Conservation (phyloP, 64 coral and sea anemone species). For the Dendronephthya gigantea region DNA sequence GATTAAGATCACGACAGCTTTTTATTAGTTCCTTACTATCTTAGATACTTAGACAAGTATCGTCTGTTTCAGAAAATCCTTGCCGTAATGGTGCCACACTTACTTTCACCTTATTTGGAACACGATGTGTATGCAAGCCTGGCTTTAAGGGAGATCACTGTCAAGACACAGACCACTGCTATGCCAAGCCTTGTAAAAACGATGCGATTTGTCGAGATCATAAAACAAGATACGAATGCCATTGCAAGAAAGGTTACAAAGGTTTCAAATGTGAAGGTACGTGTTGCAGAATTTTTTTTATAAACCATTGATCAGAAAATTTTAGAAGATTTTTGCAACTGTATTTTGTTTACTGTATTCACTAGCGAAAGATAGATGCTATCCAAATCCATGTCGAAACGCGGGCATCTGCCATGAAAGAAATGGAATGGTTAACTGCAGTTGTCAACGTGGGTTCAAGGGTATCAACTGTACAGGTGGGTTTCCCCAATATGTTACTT, state of each 20-base stretch:
- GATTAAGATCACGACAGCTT: no score
- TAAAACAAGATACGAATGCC: background rate
- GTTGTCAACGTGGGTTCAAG: constrained; percentile 61
- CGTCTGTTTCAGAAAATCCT: background rate
- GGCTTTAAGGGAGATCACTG: background rate
- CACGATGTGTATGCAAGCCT: background rate
- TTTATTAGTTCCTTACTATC: no score
- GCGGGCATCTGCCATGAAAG: constrained; percentile 57
- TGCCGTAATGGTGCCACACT: background rate
- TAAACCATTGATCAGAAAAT: no score
- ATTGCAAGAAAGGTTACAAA: background rate
- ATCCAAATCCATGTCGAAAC: constrained; percentile 82
- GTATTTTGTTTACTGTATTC: background rate
- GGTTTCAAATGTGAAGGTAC: background rate
- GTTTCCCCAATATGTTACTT: no score
- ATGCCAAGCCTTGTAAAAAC: background rate
- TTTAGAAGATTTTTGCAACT: no score
- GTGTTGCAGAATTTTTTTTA: no score
- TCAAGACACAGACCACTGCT: background rate
- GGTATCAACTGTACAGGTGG: constrained; percentile 86
- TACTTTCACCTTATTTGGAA: background rate
- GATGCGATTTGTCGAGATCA: background rate
- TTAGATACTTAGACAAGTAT: background rate
- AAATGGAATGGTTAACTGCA: constrained; percentile 49
- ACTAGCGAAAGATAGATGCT: constrained; percentile 46